These are phyloP conservation scores for Mustela nigripes DNA, from an alignment of 2,113 vertebrate species.

Conservation along the genomic window DNA sequence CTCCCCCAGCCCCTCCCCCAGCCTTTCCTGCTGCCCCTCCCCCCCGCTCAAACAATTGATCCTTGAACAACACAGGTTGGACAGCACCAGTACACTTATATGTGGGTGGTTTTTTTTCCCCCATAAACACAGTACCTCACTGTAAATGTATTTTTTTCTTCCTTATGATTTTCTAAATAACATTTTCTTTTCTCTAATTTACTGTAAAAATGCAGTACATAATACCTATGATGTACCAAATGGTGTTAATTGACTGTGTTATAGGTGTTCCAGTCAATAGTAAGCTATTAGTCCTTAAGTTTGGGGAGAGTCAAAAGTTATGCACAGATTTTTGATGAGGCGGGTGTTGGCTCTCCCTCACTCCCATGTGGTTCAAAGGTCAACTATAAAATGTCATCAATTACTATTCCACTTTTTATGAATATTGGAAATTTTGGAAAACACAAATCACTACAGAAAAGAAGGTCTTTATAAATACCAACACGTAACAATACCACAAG, in stretches of 20 bases:
- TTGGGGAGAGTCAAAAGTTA: background rate
- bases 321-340: background rate
- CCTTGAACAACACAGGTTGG: background rate
- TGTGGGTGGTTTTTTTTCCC: background rate
- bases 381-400: background rate
- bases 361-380: background rate
- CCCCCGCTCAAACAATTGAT: background rate
- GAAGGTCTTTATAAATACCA: background rate
- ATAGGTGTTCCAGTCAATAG: background rate
- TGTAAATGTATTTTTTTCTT: background rate
- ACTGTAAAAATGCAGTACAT: background rate
- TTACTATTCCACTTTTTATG: background rate
- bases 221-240: background rate
- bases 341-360: background rate
- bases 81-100: background rate
- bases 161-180: background rate
- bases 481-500: background rate
- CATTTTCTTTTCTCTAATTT: background rate
- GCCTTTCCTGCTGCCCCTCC: too few species aligned
- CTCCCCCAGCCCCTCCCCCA: too few species aligned
- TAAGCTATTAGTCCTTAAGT: background rate
- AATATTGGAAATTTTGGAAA: background rate
- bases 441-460: background rate
- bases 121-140: background rate
- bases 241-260: background rate